Base-by-base conservation (phyloP, 2,113 vertebrate species). In the Chauna torquata region DNA sequence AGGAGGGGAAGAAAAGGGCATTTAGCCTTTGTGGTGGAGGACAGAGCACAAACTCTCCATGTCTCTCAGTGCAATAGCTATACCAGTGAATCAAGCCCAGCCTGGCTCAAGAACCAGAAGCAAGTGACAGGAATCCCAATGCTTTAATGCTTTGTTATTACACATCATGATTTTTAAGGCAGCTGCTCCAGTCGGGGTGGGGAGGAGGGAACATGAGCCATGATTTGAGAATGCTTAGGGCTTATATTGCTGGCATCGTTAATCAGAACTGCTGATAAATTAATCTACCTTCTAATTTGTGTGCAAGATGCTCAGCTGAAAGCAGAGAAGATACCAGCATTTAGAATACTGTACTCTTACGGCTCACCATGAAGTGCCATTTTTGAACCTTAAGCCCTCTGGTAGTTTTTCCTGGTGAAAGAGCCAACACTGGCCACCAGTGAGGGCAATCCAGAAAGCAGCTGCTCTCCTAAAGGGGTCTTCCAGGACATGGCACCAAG, bases 181-280 rank as follows among this genome's bases (percentile, higher is more conserved):
- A 85, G 78, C 75, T 91, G 84, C 25, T 77, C 52, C 22, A 80
- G 57, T 36, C 8, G 2, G 70, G 27, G 3, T 70, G 42, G 20
- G 38, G 80, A 44, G 25, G 25, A 79, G 54, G 36, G 64, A 95
- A 91, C 15, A 23, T 88, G 70, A 86, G 45, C 55, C 32, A 9
- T 92, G 86, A 92, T 97, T 94, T 97, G 95, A 83, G 86, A 81
- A 55, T 77, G 82, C 40, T 76, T 86, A 50, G 38, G 42, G n/a
- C 38, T 96, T 4, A 7, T 89, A 74, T 92, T 91, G 90, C 62
- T 36, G 70, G 54, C 22, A 68, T 92, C 87, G 47, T 95, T 97
- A 87, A 90, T 96, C 89, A 88, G 68, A 92, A 80, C n/a, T 62
- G 49, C 62, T 91, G 82, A 92, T 97, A 94, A 95, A 94, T 90